Conservation (phyloP, 2,888 invertebrate genomes). For the Metalampra italica region DNA sequence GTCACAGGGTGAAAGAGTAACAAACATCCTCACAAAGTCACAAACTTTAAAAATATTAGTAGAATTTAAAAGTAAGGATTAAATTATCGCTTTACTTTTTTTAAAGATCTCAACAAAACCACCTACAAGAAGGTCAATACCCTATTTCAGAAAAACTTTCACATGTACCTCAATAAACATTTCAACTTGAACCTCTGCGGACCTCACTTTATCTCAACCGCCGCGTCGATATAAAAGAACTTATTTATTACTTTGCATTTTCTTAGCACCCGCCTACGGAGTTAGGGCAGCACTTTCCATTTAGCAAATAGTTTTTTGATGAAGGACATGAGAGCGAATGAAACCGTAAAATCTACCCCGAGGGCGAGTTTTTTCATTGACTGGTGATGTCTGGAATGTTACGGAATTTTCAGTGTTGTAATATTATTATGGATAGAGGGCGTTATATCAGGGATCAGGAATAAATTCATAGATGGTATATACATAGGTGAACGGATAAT, state of each 20-base stretch:
- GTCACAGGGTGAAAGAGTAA: too few relatives aligned
- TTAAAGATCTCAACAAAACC: too few relatives aligned
- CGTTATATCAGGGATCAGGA: too few relatives aligned
- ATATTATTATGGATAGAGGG: neutral
- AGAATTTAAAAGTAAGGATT: too few relatives aligned
- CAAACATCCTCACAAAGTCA: too few relatives aligned
- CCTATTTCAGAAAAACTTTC: neutral
- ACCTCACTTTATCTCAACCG: constrained; percentile 2
- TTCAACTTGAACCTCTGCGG: neutral
- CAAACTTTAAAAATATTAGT: too few relatives aligned
- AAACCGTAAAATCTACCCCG: constrained; percentile 17
- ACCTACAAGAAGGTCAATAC: too few relatives aligned
- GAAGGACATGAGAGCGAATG: constrained; percentile 19
- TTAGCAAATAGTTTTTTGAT: constrained; percentile 26
- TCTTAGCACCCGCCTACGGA: constrained; percentile 12
- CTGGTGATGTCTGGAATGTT: neutral
- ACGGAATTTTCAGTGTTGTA: neutral
- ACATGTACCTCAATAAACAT: neutral
- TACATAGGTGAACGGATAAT: too few relatives aligned
- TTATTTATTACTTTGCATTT: constrained; percentile 17
- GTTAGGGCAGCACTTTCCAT: constrained; percentile 19
- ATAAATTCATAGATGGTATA: too few relatives aligned
- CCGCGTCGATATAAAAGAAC: constrained; percentile 9
- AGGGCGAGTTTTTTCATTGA: constrained; percentile 11
- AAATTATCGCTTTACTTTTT: too few relatives aligned